Evolutionary conservation across 2,888 invertebrate species (phyloP).

Genomic region (Ophion obscuratus): DNA sequence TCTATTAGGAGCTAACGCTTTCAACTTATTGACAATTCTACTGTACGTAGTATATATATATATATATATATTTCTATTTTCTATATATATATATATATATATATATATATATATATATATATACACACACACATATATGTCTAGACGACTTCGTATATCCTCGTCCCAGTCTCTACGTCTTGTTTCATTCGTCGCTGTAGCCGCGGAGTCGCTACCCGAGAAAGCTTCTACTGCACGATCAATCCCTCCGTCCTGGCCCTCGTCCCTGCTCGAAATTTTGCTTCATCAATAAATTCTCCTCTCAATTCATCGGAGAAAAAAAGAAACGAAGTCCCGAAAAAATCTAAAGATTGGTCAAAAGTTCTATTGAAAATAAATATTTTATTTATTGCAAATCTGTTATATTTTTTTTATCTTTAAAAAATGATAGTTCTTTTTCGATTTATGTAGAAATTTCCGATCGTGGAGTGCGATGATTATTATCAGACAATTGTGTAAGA

Average conservation of each 20-base stretch:
- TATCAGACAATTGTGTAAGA: too few relatives aligned
- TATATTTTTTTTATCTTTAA: too few relatives aligned
- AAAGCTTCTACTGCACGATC: constrained; percentile 71
- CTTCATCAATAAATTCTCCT: constrained; percentile 6
- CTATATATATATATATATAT: background rate
- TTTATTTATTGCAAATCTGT: background rate
- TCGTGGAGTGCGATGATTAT: too few relatives aligned
- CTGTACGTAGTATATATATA: constrained; percentile 15
- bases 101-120: background rate
- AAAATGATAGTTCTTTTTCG: too few relatives aligned
- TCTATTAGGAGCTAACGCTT: background rate
- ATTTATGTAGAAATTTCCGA: too few relatives aligned
- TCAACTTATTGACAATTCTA: constrained; percentile 24
- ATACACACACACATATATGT: background rate
- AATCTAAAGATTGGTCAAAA: background rate
- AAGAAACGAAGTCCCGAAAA: background rate
- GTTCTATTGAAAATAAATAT: background rate
- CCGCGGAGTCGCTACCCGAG: constrained; percentile 51
- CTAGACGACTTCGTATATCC: constrained; percentile 34
- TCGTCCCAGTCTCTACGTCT: constrained; percentile 53
- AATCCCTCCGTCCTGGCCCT: constrained; percentile 73
- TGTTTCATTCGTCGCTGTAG: constrained; percentile 54
- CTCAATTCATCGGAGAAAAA: background rate
- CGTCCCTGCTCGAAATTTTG: constrained; percentile 43
- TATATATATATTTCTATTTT: background rate